phyloP scores from a whole-genome alignment of 2,797 vertebrate species.

The Xenopus petersii region DNA sequence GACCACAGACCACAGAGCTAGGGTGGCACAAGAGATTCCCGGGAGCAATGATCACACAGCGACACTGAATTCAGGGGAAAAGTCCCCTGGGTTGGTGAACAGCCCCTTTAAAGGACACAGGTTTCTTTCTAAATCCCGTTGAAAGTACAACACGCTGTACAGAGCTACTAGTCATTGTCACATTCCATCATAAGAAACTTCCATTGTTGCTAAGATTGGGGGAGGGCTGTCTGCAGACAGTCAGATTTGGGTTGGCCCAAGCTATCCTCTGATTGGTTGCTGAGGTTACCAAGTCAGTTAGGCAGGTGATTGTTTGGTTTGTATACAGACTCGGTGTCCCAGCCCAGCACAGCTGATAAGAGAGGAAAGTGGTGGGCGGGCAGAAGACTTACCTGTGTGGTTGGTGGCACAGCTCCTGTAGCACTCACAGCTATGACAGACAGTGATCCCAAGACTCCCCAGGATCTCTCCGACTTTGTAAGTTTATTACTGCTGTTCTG shows the following conservation, averaged over 20 bases:
- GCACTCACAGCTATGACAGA: constrained; percentile 6
- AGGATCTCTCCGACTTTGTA: constrained; percentile 43
- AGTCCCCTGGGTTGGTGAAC: too few species aligned
- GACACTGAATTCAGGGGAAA: too few species aligned
- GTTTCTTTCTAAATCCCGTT: too few species aligned
- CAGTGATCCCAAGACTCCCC: constrained; percentile 40
- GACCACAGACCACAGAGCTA: too few species aligned
- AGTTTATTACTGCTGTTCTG: not conserved
- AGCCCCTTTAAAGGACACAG: too few species aligned
- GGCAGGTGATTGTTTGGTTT: constrained; percentile 11
- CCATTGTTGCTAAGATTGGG: not conserved
- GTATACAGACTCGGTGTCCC: constrained; percentile 17
- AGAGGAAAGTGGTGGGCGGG: not conserved
- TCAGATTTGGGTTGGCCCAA: not conserved
- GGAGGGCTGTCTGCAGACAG: not conserved
- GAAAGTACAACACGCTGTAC: too few species aligned
- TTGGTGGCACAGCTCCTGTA: not conserved
- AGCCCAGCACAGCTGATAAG: constrained; percentile 12
- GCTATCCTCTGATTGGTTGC: constrained; percentile 7
- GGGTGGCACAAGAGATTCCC: too few species aligned
- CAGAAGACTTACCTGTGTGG: not conserved
- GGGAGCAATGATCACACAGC: too few species aligned
- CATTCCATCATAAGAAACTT: too few species aligned
- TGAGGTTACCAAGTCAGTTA: constrained; percentile 23
- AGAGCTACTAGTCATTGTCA: too few species aligned